Evolutionary conservation across 2,888 invertebrate genomes (phyloP).

Genomic region (Andrena haemorrhoa): DNA sequence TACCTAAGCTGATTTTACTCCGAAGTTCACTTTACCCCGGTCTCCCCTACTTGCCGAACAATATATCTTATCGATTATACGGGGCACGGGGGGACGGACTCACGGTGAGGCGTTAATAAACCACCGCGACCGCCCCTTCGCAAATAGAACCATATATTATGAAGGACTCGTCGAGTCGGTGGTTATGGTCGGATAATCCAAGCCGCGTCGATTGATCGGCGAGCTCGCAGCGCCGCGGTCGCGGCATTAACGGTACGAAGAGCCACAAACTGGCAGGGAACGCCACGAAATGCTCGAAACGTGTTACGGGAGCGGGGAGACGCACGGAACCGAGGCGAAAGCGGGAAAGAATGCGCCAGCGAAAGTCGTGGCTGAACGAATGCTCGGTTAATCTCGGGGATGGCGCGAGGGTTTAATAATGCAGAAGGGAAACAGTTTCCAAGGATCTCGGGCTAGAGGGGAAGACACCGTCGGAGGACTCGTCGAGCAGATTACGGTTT

Average conservation of each 20-base stretch:
- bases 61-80: slow-evolving; percentile 59
- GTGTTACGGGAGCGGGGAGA: neutral
- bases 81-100: slow-evolving; percentile 28
- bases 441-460: neutral
- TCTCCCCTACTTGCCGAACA: slow-evolving; percentile 17
- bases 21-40: too few relatives aligned
- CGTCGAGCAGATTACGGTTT: slow-evolving; percentile 44
- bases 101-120: slow-evolving; percentile 65
- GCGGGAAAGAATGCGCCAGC: neutral
- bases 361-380: slow-evolving; percentile 1
- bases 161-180: slow-evolving; percentile 59
- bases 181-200: slow-evolving; percentile 60
- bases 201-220: slow-evolving; percentile 52
- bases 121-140: slow-evolving; percentile 44
- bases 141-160: slow-evolving; percentile 69
- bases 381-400: slow-evolving; percentile 6
- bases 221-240: slow-evolving; percentile 3
- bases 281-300: neutral
- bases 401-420: slow-evolving; percentile 23
- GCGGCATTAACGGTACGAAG: slow-evolving; percentile 39
- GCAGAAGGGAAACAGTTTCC: slow-evolving; percentile 13
- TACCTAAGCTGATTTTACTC: too few relatives aligned
- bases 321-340: neutral
- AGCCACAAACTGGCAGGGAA: neutral
- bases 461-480: slow-evolving; percentile 4